phyloP scores from a whole-genome alignment of 2,797 vertebrate species.

The Megalops cyprinoides region DNA sequence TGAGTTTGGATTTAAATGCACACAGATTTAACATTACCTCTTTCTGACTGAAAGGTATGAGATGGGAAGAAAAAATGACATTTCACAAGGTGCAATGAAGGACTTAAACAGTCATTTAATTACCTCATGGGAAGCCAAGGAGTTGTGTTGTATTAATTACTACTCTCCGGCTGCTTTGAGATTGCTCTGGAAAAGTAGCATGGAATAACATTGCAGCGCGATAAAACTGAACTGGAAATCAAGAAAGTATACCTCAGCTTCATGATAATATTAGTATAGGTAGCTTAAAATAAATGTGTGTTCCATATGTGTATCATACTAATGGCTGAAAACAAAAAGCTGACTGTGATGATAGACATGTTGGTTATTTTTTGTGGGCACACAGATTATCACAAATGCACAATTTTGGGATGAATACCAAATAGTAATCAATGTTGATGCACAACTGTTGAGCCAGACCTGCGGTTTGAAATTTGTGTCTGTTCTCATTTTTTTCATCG shows the following conservation, averaged over 20 bases:
- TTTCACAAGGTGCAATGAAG: slow-evolving; percentile 3
- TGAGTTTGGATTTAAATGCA: background rate
- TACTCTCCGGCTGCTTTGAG: background rate
- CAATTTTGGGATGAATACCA: background rate
- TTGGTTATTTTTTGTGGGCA: background rate
- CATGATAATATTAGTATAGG: background rate
- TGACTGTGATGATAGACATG: too few relatives aligned
- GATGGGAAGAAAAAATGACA: too few relatives aligned
- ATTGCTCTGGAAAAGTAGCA: background rate
- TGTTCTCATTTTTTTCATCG: background rate
- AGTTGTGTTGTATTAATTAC: background rate
- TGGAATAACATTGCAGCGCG: background rate
- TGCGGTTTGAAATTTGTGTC: background rate
- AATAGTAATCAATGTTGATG: background rate
- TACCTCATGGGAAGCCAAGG: background rate
- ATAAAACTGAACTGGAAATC: background rate
- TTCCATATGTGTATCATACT: background rate
- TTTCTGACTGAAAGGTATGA: too few relatives aligned
- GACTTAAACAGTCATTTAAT: background rate
- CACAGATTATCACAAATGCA: background rate
- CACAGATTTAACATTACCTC: background rate
- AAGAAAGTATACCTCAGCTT: background rate
- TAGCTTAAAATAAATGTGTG: background rate
- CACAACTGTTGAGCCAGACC: background rate
- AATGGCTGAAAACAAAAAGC: background rate